A percentile compares a stretch with the other conserved stretches of the same genome.
Conservation (phyloP, 2,888 invertebrate species). For the Conomelus anceps region DNA sequence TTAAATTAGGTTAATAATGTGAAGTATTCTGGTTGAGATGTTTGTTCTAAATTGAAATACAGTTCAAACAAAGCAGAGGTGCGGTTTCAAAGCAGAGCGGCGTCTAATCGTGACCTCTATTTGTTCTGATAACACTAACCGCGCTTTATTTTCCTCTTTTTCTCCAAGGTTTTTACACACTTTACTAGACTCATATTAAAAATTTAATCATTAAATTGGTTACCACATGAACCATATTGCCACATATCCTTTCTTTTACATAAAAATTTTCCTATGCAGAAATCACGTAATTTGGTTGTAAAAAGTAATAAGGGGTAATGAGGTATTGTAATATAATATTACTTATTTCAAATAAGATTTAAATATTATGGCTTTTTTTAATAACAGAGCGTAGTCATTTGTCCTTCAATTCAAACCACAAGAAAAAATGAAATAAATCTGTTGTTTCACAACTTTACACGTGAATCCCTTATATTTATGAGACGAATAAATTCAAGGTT, state of each 20-base stretch:
- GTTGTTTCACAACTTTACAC: background rate
- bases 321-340: too few species aligned
- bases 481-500: background rate
- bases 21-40: background rate
- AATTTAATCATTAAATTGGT: too few species aligned
- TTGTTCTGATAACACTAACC: background rate
- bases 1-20: background rate
- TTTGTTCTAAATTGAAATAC: background rate
- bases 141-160: background rate
- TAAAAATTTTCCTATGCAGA: too few species aligned
- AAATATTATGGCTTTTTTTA: too few species aligned
- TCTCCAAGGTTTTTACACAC: background rate
- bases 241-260: too few species aligned
- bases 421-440: too few species aligned
- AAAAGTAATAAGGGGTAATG: too few species aligned
- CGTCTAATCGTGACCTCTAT: background rate
- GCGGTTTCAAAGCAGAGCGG: background rate
- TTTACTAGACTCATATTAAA: background rate
- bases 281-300: too few species aligned
- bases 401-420: too few species aligned
- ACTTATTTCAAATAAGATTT: too few species aligned
- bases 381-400: too few species aligned
- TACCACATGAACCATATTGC: background rate
- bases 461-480: background rate
- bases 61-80: background rate